Conservation (phyloP, 2,113 vertebrate genomes). For the Marmota flaviventris region DNA sequence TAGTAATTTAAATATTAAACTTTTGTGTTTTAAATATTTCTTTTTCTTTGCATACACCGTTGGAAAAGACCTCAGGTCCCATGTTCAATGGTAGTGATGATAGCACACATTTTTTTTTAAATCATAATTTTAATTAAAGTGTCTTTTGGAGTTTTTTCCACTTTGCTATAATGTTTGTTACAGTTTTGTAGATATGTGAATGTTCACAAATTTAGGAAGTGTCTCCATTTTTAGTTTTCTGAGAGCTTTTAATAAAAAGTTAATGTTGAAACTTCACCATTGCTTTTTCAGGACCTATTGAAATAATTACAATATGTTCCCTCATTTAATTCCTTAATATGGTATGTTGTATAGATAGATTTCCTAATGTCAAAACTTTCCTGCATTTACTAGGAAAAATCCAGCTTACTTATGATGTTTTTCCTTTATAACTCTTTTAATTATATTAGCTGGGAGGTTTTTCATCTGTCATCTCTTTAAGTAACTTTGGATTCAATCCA, state of each 20-base stretch:
- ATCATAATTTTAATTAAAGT: neutral
- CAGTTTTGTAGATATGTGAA: neutral
- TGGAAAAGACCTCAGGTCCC: neutral
- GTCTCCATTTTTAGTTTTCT: neutral
- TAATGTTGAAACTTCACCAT: neutral
- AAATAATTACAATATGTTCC: neutral
- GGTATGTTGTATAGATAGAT: neutral
- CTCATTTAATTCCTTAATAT: neutral
- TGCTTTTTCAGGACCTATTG: neutral
- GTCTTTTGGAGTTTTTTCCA: neutral
- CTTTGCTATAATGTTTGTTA: constrained; percentile 37
- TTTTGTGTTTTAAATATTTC: neutral
- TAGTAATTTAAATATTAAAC: constrained; percentile 35
- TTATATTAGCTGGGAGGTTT: neutral
- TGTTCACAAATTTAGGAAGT: constrained; percentile 26
- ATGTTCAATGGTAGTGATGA: neutral
- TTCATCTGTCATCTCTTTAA: neutral
- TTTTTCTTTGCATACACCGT: neutral
- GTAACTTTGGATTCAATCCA: neutral
- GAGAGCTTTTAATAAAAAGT: constrained; percentile 19
- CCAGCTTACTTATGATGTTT: neutral
- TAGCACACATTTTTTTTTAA: neutral
- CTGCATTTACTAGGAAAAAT: neutral
- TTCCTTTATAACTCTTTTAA: constrained; percentile 3
- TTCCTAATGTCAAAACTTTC: neutral